These are phyloP conservation scores for Cartodere bifasciata DNA, from an alignment of 2,888 invertebrate species.

Conservation along the genomic window DNA sequence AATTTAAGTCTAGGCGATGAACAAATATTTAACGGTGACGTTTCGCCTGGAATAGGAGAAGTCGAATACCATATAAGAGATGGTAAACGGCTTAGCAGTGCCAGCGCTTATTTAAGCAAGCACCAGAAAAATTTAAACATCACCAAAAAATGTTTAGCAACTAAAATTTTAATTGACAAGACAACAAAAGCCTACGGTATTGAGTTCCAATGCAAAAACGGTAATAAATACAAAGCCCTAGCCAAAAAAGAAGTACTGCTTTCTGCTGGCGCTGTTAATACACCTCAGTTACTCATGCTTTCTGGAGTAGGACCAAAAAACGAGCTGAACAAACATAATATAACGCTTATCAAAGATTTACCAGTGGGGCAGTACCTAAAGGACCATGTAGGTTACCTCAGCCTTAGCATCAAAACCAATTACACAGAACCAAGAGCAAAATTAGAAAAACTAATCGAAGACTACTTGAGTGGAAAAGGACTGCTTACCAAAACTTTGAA, in stretches of 20 bases:
- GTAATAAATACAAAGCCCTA: slow-evolving; percentile 10
- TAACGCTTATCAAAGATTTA: slow-evolving; percentile 13
- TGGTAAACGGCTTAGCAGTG: slow-evolving; percentile 13
- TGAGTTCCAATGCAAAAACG: slow-evolving; percentile 12
- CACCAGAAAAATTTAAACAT: slow-evolving; percentile 13
- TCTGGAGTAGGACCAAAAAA: slow-evolving; percentile 14
- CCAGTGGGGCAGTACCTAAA: slow-evolving; percentile 16
- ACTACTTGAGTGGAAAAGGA: slow-evolving; percentile 20
- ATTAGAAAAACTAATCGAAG: slow-evolving; percentile 12
- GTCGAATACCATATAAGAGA: slow-evolving; percentile 12
- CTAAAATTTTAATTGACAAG: slow-evolving; percentile 23
- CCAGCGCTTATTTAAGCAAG: slow-evolving; percentile 12
- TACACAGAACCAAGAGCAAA: slow-evolving; percentile 11
- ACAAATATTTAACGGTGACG: slow-evolving; percentile 14
- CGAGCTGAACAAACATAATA: slow-evolving; percentile 12
- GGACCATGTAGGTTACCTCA: slow-evolving; percentile 15
- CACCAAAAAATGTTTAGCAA: slow-evolving; percentile 11
- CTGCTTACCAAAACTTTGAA: slow-evolving; percentile 10
- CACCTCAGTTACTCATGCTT: slow-evolving; percentile 14
- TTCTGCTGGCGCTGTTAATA: slow-evolving; percentile 13
- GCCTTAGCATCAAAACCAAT: slow-evolving; percentile 14
- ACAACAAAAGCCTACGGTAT: slow-evolving; percentile 14
- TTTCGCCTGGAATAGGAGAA: slow-evolving; percentile 10
- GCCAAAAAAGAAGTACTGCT: slow-evolving; percentile 14
- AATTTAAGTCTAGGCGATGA: slow-evolving; percentile 24